Base-by-base conservation (phyloP, 1,140 invertebrate species). In the Drosophila aff. region DNA sequence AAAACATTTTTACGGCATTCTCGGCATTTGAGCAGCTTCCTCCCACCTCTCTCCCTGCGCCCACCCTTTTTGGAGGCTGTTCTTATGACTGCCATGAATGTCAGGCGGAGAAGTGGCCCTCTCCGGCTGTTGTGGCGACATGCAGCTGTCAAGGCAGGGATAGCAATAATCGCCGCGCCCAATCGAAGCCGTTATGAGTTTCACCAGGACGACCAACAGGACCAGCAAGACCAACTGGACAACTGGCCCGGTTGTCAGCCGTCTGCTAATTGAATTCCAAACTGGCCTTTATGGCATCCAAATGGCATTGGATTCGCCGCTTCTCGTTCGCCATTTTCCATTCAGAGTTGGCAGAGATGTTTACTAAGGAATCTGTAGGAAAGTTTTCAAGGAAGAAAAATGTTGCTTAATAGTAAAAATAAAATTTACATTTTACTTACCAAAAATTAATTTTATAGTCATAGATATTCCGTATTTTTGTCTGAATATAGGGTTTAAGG, bases 151-250 rank as follows among this genome's bases (percentile, higher is more conserved):
- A 79, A 10, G 50, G 50, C 65, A 47, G 40, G 46, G 72, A 80
- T 64, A 43, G 65, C 58, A 76, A 87, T 83, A 89, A 89, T 89
- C 79, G 77, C 77, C 66, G 84, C 77, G 79, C 44, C 69, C 72
- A 60, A 75, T 72, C 61, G 49, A 60, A 50, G 50, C 44, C 58
- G 31, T 73, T 73, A 73, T 73, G 67, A 61, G 46, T 73, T 60
- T 31, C 47, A 26, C 23, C 47, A 74, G 49, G 72, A 73, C 55
- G 49, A 72, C 46, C 55, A 41, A 8, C 33, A 55, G 53, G 53
- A 38, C 33, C 15, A 8, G 33, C 33, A n/a, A 9, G 33, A 23
- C 33, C 18, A 55, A 8, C 33, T 9, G 33, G 47, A 44, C 36
- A 50, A 60, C 40, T 40, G 26, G 23, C 23, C 15, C 23, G 23